Evolutionary conservation across 1,140 invertebrate species (phyloP), one percentile per base, ranked within the genome.

Genomic region (Zaprionus gabonicus): DNA sequence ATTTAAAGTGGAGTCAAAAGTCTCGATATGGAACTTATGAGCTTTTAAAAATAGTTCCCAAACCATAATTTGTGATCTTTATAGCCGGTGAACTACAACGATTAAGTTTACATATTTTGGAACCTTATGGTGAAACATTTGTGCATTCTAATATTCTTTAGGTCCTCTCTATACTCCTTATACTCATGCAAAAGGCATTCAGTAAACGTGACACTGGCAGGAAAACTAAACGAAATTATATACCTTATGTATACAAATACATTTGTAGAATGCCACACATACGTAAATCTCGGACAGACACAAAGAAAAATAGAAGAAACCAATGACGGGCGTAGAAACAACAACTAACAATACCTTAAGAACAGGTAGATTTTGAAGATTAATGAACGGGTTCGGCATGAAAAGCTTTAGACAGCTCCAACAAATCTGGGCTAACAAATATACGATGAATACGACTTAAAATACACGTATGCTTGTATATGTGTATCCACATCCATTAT

Each of bases 331-430:
- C 4, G 27, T 17, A 64, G 49, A 31, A 64, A 46, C 49, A 59
- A 71, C 63, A 66, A 27, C 73, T 78, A 84, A 90, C 81, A 87
- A 84, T 81, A 78, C 81, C 60, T 79, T 81, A 80, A 75, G 71
- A 88, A 78, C 78, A 81, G 84, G 77, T 84, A 84, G 84, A 87
- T 90, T 84, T 81, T 84, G 69, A 90, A 87, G 81, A 87, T 87
- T 87, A 87, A 87, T 87, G 84, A 87, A 81, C 78, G 78, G 85
- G 70, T 71, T 87, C 75, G 75, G 62, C 64, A 78, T 73, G 34
- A 71, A 81, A 81, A 88, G 70, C 68, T 78, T 75, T 74, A 41
- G 63, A 68, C 68, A 76, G 58, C 60, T 60, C 44, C 60, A 66
- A 53, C 66, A 62, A 49, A 74, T 74, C 66, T 49, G 31, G 31